Percentiles rank a stretch among this genome's conserved stretches.
Conservation (phyloP, 92 coral and sea anemone genomes). For the Virgularia gustaviana region DNA sequence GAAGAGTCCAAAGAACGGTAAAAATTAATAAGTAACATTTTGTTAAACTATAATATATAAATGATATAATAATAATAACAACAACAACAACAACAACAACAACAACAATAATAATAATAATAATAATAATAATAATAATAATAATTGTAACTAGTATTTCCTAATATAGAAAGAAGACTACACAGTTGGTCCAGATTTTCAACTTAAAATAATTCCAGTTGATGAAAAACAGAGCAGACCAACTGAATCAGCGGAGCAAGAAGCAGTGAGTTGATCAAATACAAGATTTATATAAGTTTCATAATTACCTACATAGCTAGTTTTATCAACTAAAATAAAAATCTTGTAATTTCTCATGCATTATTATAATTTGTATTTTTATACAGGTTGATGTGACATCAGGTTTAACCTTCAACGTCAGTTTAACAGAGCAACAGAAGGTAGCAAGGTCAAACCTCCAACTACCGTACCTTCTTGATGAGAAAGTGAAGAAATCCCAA, state of each 20-base stretch:
- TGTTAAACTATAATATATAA: no score
- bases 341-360: no score
- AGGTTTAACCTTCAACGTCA: slow-evolving; percentile 77
- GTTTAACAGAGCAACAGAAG: slow-evolving; percentile 67
- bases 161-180: slow-evolving; percentile 24
- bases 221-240: neutral
- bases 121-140: no score
- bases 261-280: no score
- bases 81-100: no score
- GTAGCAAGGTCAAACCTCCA: slow-evolving; percentile 75
- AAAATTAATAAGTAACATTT: no score
- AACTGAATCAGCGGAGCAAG: neutral
- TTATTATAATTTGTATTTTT: neutral
- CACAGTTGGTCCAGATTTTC: slow-evolving; percentile 4
- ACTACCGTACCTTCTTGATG: slow-evolving; percentile 78
- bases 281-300: no score
- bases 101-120: no score
- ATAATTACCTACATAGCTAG: no score
- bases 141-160: no score
- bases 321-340: no score
- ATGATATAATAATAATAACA: no score
- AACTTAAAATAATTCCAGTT: slow-evolving; percentile 14
- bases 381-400: slow-evolving; percentile 66
- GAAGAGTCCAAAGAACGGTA: slow-evolving; percentile 26
- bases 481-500: slow-evolving; percentile 40